phyloP scores from a whole-genome alignment of 2,113 vertebrate genomes.

The Neolamprologus hecqui region DNA sequence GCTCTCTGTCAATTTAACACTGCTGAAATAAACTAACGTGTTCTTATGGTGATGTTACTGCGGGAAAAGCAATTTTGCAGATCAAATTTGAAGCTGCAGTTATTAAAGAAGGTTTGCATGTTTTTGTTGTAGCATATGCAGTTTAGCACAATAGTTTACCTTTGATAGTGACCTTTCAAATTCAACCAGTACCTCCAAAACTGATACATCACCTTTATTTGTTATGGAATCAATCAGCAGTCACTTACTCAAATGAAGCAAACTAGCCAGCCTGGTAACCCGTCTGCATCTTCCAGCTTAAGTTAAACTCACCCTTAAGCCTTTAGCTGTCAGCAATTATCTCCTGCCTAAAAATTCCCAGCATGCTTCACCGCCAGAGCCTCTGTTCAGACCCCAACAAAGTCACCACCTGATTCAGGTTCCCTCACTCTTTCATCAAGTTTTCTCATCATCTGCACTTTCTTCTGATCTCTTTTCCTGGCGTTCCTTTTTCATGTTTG shows the following conservation, averaged over 20 bases:
- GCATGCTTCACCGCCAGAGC: accelerated
- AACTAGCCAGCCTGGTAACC: background rate
- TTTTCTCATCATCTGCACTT: background rate
- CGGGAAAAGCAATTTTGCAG: background rate
- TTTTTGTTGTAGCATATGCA: accelerated
- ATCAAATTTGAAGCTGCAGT: background rate
- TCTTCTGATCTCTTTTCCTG: background rate
- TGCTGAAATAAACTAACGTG: background rate
- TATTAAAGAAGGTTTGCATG: accelerated
- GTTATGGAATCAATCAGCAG: background rate
- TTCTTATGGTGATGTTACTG: background rate
- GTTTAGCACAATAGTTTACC: background rate
- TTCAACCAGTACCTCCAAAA: background rate
- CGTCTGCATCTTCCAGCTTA: accelerated
- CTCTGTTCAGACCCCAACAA: accelerated
- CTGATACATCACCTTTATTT: background rate
- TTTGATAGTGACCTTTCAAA: background rate
- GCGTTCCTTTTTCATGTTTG: background rate
- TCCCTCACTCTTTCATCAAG: background rate
- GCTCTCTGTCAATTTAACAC: background rate
- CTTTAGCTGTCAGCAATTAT: background rate
- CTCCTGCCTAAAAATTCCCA: background rate
- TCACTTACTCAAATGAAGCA: background rate
- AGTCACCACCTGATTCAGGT: accelerated
- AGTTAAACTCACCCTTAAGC: background rate